A percentile compares a stretch with the other conserved stretches of the same genome.
Evolutionary conservation across 2,797 vertebrate species (phyloP).

Genomic region (Micrastur ruficollis): DNA sequence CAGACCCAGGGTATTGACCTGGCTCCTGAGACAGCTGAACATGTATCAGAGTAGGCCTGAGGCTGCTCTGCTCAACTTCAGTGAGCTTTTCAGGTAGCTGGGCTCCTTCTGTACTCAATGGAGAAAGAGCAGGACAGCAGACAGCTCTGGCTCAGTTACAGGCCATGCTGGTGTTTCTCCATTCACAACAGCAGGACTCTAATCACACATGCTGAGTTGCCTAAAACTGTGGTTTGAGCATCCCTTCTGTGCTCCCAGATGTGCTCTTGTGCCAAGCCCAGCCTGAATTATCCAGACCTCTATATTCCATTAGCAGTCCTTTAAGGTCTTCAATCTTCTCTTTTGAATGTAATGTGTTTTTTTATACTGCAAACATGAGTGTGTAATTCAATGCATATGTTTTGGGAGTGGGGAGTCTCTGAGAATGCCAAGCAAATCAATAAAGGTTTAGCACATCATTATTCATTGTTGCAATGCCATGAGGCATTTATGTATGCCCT

Average conservation of each 20-base stretch:
- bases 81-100: not conserved
- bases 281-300: not conserved
- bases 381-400: slow-evolving; percentile 7
- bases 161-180: not conserved
- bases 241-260: not conserved
- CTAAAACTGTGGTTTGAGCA: not conserved
- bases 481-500: not conserved
- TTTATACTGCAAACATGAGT: not conserved
- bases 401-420: slow-evolving; percentile 10
- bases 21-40: not conserved
- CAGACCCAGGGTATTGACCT: not conserved
- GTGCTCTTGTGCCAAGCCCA: not conserved
- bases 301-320: not conserved
- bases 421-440: slow-evolving; percentile 40
- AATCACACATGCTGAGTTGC: not conserved
- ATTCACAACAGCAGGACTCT: not conserved
- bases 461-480: not conserved
- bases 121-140: not conserved
- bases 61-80: not conserved
- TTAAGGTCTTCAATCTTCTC: not conserved
- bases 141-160: not conserved
- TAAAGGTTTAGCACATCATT: slow-evolving; percentile 27
- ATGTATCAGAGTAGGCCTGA: not conserved
- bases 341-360: not conserved
- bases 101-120: not conserved